These are phyloP conservation scores for Corynorhinus townsendii DNA, from an alignment of 2,113 vertebrate genomes.

Conservation along the genomic window DNA sequence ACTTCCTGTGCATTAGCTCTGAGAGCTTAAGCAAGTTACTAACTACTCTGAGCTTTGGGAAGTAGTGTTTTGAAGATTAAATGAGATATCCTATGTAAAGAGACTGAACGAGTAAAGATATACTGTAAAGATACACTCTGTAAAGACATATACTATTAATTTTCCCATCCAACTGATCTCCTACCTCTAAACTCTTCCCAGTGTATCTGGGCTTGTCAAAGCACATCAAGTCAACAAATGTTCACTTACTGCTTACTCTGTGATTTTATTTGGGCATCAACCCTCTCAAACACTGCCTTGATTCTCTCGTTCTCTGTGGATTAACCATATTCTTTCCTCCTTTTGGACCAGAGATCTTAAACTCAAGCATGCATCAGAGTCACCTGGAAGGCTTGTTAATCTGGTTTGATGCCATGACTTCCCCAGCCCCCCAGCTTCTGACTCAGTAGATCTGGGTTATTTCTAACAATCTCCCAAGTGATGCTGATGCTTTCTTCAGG, in stretches of 20 bases:
- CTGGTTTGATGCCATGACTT: background rate
- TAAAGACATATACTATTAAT: background rate
- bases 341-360: background rate
- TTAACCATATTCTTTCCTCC: background rate
- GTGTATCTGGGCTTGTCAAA: background rate
- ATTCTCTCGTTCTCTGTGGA: background rate
- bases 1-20: background rate
- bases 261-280: background rate
- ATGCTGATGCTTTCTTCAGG: background rate
- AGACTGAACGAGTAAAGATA: background rate
- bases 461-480: background rate
- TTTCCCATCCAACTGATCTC: background rate
- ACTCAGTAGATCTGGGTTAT: background rate
- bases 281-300: background rate
- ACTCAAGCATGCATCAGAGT: background rate
- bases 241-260: background rate
- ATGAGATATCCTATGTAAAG: background rate
- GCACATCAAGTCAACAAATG: background rate
- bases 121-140: background rate
- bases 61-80: background rate
- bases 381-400: background rate
- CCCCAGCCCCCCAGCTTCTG: background rate
- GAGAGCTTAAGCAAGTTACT: background rate
- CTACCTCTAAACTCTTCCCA: background rate
- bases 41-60: background rate